Percentiles rank a stretch among this genome's conserved stretches.
Conservation (phyloP, 2,888 invertebrate species). For the Barypeithes pellucidus region DNA sequence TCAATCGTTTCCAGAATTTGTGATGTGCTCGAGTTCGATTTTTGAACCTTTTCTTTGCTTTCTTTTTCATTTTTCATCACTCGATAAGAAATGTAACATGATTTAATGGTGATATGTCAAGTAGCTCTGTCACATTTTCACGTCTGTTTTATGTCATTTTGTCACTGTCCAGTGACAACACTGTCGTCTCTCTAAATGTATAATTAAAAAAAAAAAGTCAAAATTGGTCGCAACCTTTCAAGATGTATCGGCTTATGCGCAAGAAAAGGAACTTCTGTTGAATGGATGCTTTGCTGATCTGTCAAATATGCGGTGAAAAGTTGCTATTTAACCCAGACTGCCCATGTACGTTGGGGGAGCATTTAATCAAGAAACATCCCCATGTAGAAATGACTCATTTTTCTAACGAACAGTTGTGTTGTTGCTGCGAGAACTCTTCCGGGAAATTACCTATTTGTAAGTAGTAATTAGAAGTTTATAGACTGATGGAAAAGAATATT, state of each 20-base stretch:
- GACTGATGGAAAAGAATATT: too few relatives aligned
- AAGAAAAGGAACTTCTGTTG: conserved; percentile 41
- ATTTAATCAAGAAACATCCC: conserved; percentile 64
- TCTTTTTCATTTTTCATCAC: conserved; percentile 40
- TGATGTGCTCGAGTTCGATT: conserved; percentile 32
- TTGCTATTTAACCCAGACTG: conserved; percentile 60
- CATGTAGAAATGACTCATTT: conserved; percentile 63
- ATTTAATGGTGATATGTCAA: conserved; percentile 1
- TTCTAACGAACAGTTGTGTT: conserved; percentile 50
- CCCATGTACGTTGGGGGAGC: conserved; percentile 62
- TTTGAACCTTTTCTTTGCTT: conserved; percentile 35
- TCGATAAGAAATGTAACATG: conserved; percentile 4
- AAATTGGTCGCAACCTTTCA: conserved; percentile 18
- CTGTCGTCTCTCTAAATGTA: conserved; percentile 13
- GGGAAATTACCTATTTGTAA: conserved; percentile 34
- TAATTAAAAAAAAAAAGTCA: conserved; percentile 21
- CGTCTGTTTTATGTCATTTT: background rate
- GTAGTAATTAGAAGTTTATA: conserved; percentile 5
- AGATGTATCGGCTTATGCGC: conserved; percentile 39
- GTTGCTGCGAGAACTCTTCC: conserved; percentile 33
- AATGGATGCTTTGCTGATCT: conserved; percentile 55
- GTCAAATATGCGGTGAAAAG: conserved; percentile 64
- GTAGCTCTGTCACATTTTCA: conserved; percentile 11
- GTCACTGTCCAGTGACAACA: conserved; percentile 8
- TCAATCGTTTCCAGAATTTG: conserved; percentile 31